Evolutionary conservation across 2,113 vertebrate species (phyloP).

Genomic region (Sigmodon hispidus): DNA sequence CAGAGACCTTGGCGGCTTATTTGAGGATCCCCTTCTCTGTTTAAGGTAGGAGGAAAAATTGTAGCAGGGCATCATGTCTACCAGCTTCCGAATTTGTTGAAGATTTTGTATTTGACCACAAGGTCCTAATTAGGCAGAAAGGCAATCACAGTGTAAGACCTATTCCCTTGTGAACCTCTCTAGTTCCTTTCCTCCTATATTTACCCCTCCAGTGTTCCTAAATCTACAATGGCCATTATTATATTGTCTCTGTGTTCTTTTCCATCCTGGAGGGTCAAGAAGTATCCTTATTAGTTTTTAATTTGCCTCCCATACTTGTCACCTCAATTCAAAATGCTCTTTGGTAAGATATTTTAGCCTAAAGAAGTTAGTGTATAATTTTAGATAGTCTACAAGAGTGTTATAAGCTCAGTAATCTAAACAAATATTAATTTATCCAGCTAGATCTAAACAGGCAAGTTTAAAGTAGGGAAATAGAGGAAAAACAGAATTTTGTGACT

Average conservation of each 20-base stretch:
- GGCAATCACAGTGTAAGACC: neutral
- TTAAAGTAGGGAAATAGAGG: neutral
- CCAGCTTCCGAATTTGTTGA: neutral
- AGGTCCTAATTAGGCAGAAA: neutral
- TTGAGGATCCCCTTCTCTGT: neutral
- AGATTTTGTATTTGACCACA: neutral
- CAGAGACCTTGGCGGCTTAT: conserved; percentile 5
- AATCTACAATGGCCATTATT: rapidly evolving
- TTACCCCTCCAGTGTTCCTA: too few species aligned
- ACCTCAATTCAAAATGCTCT: neutral
- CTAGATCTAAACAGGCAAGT: neutral
- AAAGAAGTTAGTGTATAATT: neutral
- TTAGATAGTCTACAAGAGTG: neutral
- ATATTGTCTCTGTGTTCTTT: neutral
- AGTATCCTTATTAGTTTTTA: neutral
- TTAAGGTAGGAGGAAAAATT: neutral
- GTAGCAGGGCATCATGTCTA: neutral
- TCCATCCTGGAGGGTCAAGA: conserved; percentile 8
- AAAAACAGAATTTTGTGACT: neutral
- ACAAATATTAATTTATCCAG: neutral
- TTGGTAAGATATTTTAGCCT: neutral
- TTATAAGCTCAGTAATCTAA: neutral
- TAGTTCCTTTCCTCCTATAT: too few species aligned
- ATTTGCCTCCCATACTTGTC: neutral
- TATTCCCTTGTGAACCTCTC: neutral